phyloP scores from a whole-genome alignment of 2,113 vertebrate genomes.

The Falco punctatus region DNA sequence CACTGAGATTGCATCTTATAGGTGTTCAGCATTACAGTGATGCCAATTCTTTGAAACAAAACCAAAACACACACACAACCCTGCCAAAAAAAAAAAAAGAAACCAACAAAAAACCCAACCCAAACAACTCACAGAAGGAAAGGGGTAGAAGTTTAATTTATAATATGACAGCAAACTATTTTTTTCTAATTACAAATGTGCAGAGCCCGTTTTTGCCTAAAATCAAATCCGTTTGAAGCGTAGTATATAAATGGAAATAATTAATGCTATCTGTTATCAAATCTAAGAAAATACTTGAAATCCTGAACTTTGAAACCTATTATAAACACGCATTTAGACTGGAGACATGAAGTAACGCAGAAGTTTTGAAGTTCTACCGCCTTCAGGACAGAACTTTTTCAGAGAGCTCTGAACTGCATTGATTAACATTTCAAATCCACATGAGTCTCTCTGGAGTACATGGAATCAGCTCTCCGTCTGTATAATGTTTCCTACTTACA shows the following conservation, averaged over 20 bases:
- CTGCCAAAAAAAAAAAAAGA: neutral
- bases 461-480: conserved; percentile 59
- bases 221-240: neutral
- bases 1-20: neutral
- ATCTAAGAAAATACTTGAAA: neutral
- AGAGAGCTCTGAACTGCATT: conserved; percentile 15
- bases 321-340: neutral
- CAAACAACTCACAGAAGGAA: neutral
- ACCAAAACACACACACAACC: neutral
- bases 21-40: neutral
- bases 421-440: conserved; percentile 65
- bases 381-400: conserved; percentile 1
- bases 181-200: neutral
- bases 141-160: neutral
- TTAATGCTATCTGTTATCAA: neutral
- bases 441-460: conserved; percentile 35
- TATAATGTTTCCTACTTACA: conserved; percentile 37
- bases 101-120: neutral
- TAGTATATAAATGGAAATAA: neutral
- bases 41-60: neutral
- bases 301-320: neutral
- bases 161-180: neutral
- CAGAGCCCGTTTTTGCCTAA: neutral
- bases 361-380: neutral
- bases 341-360: neutral